Evolutionary conservation across 2,888 invertebrate species (phyloP).

Genomic region (Calephelis perditalis): DNA sequence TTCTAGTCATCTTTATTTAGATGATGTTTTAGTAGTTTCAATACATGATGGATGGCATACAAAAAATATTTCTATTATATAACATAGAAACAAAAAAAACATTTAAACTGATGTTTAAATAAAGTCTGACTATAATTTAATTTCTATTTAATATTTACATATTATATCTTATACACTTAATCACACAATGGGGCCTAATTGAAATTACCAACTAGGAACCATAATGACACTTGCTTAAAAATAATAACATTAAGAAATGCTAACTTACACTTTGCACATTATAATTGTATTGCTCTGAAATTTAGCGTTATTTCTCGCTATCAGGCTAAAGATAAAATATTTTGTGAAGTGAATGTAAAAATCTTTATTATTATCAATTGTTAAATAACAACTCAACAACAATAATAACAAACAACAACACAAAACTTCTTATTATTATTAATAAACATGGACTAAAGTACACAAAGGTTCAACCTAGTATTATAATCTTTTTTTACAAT

Average conservation of each 20-base stretch:
- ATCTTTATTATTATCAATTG: no score
- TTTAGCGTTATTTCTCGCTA: no score
- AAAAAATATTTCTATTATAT: slow-evolving; percentile 30
- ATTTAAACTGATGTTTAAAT: slow-evolving; percentile 22
- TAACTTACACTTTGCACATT: slow-evolving; percentile 1
- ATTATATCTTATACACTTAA: slow-evolving; percentile 26
- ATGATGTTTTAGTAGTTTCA: slow-evolving; percentile 35
- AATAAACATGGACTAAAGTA: no score
- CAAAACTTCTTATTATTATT: no score
- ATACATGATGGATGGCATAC: slow-evolving; percentile 39
- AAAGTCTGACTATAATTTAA: slow-evolving; percentile 24
- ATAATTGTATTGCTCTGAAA: no score
- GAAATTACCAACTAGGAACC: slow-evolving; percentile 11
- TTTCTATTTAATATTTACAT: slow-evolving; percentile 31
- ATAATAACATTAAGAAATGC: slow-evolving; percentile 9
- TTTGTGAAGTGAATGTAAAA: no score
- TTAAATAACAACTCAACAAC: no score
- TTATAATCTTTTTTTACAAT: no score
- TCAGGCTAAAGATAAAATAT: no score
- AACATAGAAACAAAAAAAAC: slow-evolving; percentile 28
- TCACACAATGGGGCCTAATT: slow-evolving; percentile 19
- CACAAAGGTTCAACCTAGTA: no score
- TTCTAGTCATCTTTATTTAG: slow-evolving; percentile 47
- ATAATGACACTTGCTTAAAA: slow-evolving; percentile 11
- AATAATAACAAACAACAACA: no score